A percentile compares a stretch with the other conserved stretches of the same genome.
These are phyloP conservation scores for Leptinotarsa juncta DNA, from an alignment of 2,888 invertebrate species.

Conservation along the genomic window DNA sequence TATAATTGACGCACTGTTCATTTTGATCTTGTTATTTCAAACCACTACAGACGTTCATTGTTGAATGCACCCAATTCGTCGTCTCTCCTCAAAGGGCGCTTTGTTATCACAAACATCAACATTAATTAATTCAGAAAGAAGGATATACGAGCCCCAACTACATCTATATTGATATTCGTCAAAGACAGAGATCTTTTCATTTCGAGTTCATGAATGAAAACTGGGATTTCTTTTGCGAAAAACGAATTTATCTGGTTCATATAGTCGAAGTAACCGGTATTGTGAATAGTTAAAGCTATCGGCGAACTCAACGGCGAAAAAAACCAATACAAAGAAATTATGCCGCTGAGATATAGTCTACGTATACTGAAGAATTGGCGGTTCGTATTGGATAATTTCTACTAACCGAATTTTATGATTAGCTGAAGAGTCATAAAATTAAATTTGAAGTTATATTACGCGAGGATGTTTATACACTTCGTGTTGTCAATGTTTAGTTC, in stretches of 20 bases:
- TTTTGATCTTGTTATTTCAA: constrained; percentile 37
- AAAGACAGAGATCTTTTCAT: background rate
- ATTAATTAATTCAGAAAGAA: constrained; percentile 37
- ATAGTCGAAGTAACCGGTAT: no score
- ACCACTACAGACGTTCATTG: constrained; percentile 26
- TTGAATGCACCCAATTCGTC: constrained; percentile 34
- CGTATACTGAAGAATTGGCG: no score
- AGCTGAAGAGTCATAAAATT: no score
- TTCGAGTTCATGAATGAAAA: background rate
- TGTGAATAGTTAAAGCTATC: no score
- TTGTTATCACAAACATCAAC: constrained; percentile 34
- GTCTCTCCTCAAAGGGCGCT: constrained; percentile 40
- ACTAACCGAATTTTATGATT: no score
- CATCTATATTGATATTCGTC: constrained; percentile 10
- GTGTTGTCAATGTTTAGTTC: no score
- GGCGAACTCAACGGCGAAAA: no score
- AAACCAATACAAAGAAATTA: no score
- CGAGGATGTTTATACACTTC: no score
- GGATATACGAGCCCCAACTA: constrained; percentile 9
- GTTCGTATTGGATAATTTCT: no score
- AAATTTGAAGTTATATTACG: no score
- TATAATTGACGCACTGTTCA: constrained; percentile 46
- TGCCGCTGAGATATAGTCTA: no score
- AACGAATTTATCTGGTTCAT: background rate
- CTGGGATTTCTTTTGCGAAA: background rate